Base-by-base conservation (phyloP, 92 coral and sea anemone genomes). In the Anthopleura xanthogrammica region DNA sequence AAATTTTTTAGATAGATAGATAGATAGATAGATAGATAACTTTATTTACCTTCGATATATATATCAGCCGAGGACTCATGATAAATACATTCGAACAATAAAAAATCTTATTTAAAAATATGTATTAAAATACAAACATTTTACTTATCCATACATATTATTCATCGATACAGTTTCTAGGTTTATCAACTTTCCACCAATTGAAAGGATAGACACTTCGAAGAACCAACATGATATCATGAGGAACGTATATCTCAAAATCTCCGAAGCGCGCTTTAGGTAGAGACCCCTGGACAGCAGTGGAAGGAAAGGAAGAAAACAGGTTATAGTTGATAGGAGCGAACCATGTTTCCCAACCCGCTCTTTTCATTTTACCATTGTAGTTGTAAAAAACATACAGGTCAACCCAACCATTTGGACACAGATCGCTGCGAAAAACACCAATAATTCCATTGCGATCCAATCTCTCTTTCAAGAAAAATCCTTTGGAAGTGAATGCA, bases 271-370 rank as follows among this genome's bases (percentile, higher is more conserved):
- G 77, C 10, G 82, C 75, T 29, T 86, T 86, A 68, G 89, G 85
- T 48, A 86, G 85, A 3, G 85, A 52, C 71, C 70, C 52, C 75
- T 83, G n/a, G 22, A 80, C 77, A 17, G 78, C 80, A 58, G 40
- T 22, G 5, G 90, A 23, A 5, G 90, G 87, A 79, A 87, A 87
- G 9, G 80, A 42, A 10, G 83, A 77, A 23, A 54, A 43, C 8
- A 83, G 22, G 46, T 66, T 41, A 41, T 78, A 88, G 64, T 88
- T 52, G 9, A 88, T 52, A 3, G 23, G 75, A 58, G 58, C 23
- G 1, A 88, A 64, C 87, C 85, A 83, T 23, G 90, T 40, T 71
- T 88, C 88, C 70, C 71, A 75, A 17, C 89, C 90, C 17, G 81
- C 57, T 79, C 89, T 52, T 58, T 20, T 74, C 85, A 86, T 80